Conservation (phyloP, 2,888 invertebrate species). For the Scaeva pyrastri region DNA sequence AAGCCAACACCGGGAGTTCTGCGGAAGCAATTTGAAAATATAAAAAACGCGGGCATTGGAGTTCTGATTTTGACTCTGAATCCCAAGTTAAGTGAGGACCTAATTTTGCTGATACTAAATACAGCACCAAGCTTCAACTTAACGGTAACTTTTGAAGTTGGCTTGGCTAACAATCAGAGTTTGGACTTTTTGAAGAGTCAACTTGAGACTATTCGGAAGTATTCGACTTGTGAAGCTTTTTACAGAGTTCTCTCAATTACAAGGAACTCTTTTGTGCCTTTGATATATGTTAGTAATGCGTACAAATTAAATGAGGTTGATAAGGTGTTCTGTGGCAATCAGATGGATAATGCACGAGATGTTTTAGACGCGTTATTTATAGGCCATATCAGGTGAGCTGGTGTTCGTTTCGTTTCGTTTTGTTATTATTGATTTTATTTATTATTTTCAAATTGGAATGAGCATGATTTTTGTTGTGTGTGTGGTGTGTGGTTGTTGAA, state of each 20-base stretch:
- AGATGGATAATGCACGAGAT: slow-evolving; percentile 82
- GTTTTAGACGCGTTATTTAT: slow-evolving; percentile 87
- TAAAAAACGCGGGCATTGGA: slow-evolving; percentile 86
- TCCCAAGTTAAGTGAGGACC: slow-evolving; percentile 79
- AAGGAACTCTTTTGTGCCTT: slow-evolving; percentile 83
- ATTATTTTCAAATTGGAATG: not conserved
- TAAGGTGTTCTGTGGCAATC: slow-evolving; percentile 78
- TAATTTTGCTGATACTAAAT: slow-evolving; percentile 84
- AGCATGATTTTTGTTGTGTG: not conserved
- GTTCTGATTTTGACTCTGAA: slow-evolving; percentile 86
- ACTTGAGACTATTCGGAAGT: slow-evolving; percentile 80
- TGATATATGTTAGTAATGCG: slow-evolving; percentile 88
- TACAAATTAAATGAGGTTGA: slow-evolving; percentile 84
- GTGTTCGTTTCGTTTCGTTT: too few relatives aligned
- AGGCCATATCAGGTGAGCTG: slow-evolving; percentile 84
- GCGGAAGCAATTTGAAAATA: slow-evolving; percentile 86
- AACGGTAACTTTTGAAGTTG: slow-evolving; percentile 86
- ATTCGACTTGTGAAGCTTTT: slow-evolving; percentile 79
- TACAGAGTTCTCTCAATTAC: slow-evolving; percentile 82
- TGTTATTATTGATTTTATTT: slow-evolving; percentile 1
- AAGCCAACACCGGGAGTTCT: slow-evolving; percentile 83
- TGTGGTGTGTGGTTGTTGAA: not conserved
- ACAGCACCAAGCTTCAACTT: slow-evolving; percentile 84
- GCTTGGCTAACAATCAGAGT: slow-evolving; percentile 85
- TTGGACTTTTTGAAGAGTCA: slow-evolving; percentile 84